Evolutionary conservation across 2,797 vertebrate species (phyloP), one percentile per base, ranked within the genome.

Genomic region (Gymnocypris eckloni): DNA sequence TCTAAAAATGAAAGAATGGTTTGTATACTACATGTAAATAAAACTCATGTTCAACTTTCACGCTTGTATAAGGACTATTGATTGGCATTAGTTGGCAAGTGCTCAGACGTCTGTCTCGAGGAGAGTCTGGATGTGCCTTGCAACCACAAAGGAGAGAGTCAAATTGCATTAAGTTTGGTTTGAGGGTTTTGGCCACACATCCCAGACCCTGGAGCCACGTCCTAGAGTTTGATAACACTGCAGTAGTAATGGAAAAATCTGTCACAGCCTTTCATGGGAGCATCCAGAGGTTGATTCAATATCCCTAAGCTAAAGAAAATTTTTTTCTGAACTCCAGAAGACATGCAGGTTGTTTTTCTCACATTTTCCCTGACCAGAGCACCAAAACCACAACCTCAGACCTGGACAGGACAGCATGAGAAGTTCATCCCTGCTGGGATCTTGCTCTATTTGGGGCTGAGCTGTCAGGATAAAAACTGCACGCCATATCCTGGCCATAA

Each of bases 381-480:
- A 75, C 52, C 69, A 16, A 69, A 73, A 73, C 85, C 82, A 86
- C 87, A 88, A 81, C 64, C 81, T 81, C 72, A 82, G 66, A 83
- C 71, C 81, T 61, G 83, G 43, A 83, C 41, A 43, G 75, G n/a
- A 64, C 48, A 28, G 28, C 48, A 28, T 83, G 72, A 70, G 67
- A 85, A 87, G 70, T 70, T 72, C 16, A 52, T 76, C 67, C 33
- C 50, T 76, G 41, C 71, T n/a, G 61, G 28, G 79, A 85, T 81
- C 66, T 81, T 85, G 52, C 45, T 69, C 59, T 77, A 13, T 54
- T 82, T 85, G 37, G 83, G 41, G 45, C 41, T 61, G 33, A 50
- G 75, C 76, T 83, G 80, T 82, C 45, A 67, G 73, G 48, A 84
- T 79, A 86, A 84, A 84, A 66, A 66, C 67, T 48, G 79, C 72